Conservation (phyloP, 2,888 invertebrate genomes). For the Luffia ferchaultella region DNA sequence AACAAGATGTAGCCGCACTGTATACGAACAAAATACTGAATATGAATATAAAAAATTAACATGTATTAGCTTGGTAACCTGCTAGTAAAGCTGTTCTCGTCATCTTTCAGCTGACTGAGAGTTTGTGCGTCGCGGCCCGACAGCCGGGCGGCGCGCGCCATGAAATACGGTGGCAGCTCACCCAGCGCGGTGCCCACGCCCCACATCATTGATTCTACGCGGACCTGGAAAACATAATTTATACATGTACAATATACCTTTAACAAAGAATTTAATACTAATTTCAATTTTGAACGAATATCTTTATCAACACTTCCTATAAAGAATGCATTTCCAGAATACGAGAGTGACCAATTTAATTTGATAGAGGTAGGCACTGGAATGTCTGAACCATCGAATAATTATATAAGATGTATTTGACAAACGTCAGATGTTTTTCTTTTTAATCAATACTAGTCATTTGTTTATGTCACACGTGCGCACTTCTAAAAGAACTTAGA, state of each 20-base stretch:
- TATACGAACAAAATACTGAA: too few relatives aligned
- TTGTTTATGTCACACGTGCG: too few relatives aligned
- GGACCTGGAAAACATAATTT: slow-evolving; percentile 48
- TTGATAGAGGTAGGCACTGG: too few relatives aligned
- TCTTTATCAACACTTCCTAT: slow-evolving; percentile 1
- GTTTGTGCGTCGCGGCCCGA: slow-evolving; percentile 43
- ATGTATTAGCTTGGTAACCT: slow-evolving; percentile 17
- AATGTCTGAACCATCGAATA: too few relatives aligned
- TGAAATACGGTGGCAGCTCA: slow-evolving; percentile 98
- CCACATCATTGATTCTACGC: slow-evolving; percentile 98
- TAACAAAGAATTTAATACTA: slow-evolving; percentile 2
- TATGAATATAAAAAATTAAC: background rate
- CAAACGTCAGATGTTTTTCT: too few relatives aligned
- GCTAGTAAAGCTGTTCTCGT: slow-evolving; percentile 35
- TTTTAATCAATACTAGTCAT: too few relatives aligned
- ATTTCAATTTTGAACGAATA: background rate
- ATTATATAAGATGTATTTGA: too few relatives aligned
- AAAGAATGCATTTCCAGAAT: too few relatives aligned
- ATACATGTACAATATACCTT: too few relatives aligned
- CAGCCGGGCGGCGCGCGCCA: slow-evolving; percentile 93
- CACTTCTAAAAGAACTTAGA: too few relatives aligned
- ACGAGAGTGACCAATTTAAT: too few relatives aligned
- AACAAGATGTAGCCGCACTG: too few relatives aligned
- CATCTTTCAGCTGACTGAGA: slow-evolving; percentile 32
- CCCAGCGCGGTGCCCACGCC: slow-evolving; percentile 98